Conservation (phyloP, 2,888 invertebrate species). For the Macrophya annulata region DNA sequence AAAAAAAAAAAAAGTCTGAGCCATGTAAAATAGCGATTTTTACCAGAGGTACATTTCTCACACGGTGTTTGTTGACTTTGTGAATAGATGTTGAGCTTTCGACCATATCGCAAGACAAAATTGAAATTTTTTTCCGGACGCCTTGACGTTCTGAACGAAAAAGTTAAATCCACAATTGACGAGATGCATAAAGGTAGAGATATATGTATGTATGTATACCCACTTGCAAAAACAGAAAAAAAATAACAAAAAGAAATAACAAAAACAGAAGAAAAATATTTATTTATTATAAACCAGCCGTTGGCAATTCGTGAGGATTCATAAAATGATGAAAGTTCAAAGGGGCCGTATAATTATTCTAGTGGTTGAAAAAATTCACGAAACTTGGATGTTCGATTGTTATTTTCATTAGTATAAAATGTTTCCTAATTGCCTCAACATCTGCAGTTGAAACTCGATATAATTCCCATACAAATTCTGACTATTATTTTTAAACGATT, state of each 20-base stretch:
- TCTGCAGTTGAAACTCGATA: background rate
- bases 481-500: background rate
- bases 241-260: too few species aligned
- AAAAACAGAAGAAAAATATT: background rate
- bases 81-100: background rate
- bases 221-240: too few species aligned
- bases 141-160: background rate
- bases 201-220: background rate
- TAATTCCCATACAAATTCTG: background rate
- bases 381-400: background rate
- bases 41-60: background rate
- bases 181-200: background rate
- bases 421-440: background rate
- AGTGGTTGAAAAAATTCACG: background rate
- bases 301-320: background rate
- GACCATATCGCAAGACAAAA: background rate
- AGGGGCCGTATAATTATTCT: background rate
- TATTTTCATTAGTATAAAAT: background rate
- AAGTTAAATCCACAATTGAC: background rate
- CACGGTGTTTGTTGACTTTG: background rate
- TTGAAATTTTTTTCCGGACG: background rate
- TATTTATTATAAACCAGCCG: background rate
- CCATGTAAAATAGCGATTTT: background rate
- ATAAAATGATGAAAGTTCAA: background rate
- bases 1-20: background rate